Conservation (phyloP, 2,888 invertebrate genomes). For the Cephus sareptanus region DNA sequence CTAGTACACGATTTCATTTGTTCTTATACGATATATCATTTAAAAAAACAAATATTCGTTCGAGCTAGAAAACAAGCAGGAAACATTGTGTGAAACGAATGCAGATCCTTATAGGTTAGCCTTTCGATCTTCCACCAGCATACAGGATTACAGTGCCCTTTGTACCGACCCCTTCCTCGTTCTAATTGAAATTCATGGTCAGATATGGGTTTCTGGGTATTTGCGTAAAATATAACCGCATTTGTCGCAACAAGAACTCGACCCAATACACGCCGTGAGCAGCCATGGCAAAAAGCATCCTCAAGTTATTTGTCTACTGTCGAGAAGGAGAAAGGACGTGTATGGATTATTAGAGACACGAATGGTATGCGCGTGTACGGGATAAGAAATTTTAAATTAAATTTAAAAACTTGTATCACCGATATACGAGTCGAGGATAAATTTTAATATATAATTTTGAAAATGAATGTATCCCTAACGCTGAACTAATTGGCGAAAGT, state of each 20-base stretch:
- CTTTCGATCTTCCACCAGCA: slow-evolving; percentile 18
- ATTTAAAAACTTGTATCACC: too few relatives aligned
- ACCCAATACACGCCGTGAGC: not conserved
- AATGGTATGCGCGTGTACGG: not conserved
- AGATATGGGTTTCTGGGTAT: not conserved
- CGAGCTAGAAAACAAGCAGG: not conserved
- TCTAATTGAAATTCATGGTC: not conserved
- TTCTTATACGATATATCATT: not conserved
- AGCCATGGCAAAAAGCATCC: not conserved
- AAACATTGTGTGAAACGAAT: not conserved
- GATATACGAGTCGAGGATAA: not conserved
- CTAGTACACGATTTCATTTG: not conserved
- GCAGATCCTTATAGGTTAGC: slow-evolving; percentile 7
- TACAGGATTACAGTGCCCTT: not conserved
- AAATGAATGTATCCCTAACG: not conserved
- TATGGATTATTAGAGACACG: not conserved
- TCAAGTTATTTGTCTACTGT: not conserved
- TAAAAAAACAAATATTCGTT: not conserved
- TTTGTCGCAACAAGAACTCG: not conserved
- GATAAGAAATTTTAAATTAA: not conserved
- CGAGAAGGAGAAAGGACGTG: not conserved
- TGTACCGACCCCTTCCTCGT: not conserved
- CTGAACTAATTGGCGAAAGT: not conserved
- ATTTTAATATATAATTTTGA: not conserved
- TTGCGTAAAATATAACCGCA: not conserved